Percentiles rank a stretch among this genome's conserved stretches.
These are phyloP conservation scores for Bimastos eiseni DNA, from an alignment of 2,888 invertebrate genomes.

Conservation along the genomic window DNA sequence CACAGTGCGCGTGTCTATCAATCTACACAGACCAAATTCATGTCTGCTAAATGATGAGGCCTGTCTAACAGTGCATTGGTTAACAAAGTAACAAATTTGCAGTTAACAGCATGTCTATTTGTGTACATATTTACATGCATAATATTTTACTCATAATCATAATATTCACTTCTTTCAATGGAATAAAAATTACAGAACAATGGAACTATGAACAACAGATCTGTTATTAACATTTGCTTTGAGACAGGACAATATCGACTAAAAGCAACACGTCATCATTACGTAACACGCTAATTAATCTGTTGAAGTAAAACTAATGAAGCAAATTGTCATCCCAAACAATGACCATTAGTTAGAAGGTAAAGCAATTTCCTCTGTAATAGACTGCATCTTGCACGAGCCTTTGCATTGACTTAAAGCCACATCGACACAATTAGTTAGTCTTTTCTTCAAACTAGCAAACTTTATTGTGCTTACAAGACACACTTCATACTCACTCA, in stretches of 20 bases:
- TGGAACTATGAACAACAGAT: background rate
- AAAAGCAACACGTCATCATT: conserved; percentile 13
- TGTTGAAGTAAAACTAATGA: background rate
- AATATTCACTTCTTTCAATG: background rate
- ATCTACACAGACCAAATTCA: no score
- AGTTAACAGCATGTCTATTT: background rate
- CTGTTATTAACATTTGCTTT: background rate
- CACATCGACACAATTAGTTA: background rate
- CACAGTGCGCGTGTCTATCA: no score
- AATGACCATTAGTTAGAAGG: background rate
- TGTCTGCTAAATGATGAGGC: background rate
- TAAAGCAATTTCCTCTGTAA: background rate
- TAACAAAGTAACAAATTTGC: conserved; percentile 5
- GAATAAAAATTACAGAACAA: background rate
- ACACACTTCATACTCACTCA: background rate
- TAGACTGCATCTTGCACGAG: background rate
- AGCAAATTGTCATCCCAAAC: background rate
- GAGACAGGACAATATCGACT: conserved; percentile 6
- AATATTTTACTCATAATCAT: background rate
- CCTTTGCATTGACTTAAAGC: background rate
- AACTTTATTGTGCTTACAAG: background rate
- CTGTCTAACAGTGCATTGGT: background rate
- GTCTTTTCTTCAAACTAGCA: background rate
- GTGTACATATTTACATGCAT: background rate
- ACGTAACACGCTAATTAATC: background rate